phyloP scores from a whole-genome alignment of 2,888 invertebrate species.

The Hemaris fuciformis region DNA sequence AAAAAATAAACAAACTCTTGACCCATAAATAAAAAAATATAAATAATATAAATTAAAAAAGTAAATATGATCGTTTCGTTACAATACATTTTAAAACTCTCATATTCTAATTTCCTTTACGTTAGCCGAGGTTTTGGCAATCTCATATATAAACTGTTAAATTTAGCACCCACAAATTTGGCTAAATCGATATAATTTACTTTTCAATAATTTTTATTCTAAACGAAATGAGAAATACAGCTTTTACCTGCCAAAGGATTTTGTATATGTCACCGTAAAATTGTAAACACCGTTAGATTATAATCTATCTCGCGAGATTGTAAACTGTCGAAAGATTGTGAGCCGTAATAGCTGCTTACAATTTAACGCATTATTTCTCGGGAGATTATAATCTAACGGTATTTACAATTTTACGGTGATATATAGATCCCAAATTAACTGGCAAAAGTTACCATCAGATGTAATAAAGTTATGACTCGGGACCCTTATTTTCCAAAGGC shows the following conservation, averaged over 20 bases:
- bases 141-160: constrained; percentile 33
- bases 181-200: constrained; percentile 39
- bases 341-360: no score
- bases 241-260: neutral
- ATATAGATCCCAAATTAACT: no score
- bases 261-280: no score
- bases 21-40: neutral
- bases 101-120: constrained; percentile 8
- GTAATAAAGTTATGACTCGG: no score
- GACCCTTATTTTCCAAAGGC: no score
- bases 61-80: neutral
- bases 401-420: no score
- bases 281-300: no score
- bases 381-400: no score
- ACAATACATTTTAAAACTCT: neutral
- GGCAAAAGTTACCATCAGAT: no score
- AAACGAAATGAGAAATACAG: neutral
- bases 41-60: constrained; percentile 8
- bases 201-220: neutral
- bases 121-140: constrained; percentile 46
- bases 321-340: no score
- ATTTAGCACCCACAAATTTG: constrained; percentile 62
- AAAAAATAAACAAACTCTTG: neutral
- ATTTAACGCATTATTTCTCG: no score
- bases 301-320: no score